Evolutionary conservation across 2,888 invertebrate genomes (phyloP), one percentile per base, ranked within the genome.

Genomic region (Catonia carolina): DNA sequence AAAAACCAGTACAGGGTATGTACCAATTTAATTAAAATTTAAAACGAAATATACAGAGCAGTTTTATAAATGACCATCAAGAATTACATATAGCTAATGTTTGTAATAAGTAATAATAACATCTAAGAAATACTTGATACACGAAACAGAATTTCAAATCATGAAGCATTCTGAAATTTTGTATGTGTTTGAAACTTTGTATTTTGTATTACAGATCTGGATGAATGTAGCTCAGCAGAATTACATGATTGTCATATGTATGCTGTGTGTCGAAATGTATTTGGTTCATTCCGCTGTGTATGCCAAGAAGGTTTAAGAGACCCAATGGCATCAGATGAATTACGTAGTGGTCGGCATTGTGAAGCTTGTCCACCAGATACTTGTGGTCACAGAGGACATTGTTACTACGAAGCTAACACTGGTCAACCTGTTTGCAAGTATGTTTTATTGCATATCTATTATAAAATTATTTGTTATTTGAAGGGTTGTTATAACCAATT

Each of bases 381-480:
- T 66, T 94, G 94, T 73, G 90, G 84, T 69, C 89, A 89, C 65
- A 77, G 90, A 1, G 94, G 94, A 0, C 81, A 81, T n/a, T 94
- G 94, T 68, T 82, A 81, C 51, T 91, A 90, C 67, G 57, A 60
- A 14, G 22, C 18, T 1, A 77, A 77, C 56, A 81, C 83, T 58
- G 86, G 84, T 1, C 84, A 85, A 66, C 85, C 85, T 59, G 79
- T 83, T 39, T 90, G 89, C 82, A 76, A 82, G 85, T 89, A 73
- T 77, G 82, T 76, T 49, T 45, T 27, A 12, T 41, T 39, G 8
- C n/a, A n/a, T n/a, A n/a, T n/a, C n/a, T n/a, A n/a, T n/a, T n/a
- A n/a, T n/a, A n/a, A n/a, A n/a, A n/a, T n/a, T n/a, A n/a, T n/a
- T n/a, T n/a, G n/a, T n/a, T n/a, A n/a, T n/a, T n/a, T n/a, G n/a